Base-by-base conservation (phyloP, 1,140 invertebrate species). In the Mesaphorura yosii region DNA sequence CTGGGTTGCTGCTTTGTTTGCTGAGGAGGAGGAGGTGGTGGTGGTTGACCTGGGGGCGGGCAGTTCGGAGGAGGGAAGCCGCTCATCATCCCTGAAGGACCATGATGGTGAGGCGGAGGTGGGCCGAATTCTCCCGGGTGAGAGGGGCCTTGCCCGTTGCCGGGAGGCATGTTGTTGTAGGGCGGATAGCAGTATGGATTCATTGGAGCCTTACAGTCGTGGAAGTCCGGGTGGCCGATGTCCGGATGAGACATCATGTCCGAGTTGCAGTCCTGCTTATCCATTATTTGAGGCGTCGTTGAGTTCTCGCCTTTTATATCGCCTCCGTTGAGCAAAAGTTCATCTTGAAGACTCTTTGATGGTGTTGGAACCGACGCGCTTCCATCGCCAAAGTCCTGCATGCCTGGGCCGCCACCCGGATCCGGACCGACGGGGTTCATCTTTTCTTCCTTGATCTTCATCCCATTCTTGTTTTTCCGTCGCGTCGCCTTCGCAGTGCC, bases 1-100 rank as follows among this genome's bases (percentile, higher is more conserved):
- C 79, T 81, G 51, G 84, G 79, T 68, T 86, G 83, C 69, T 88
- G 86, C 62, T 75, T 80, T 22, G 57, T 62, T 1, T 50, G 27
- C 4, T 38, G 29, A n/a, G 44, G 53, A 14, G 48, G 48, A 6
- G 40, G 44, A 1, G 48, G 53, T 7, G 40, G 49, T 2, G 50
- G 48, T 20, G 50, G 49, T 6, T 19, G 4, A 19, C 23, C 20
- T 19, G 48, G 54, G 19, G 39, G 28, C 20, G 26, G 45, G n/a
- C n/a, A n/a, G n/a, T n/a, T n/a, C n/a, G n/a, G n/a, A n/a, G n/a
- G n/a, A 40, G 6, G 31, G 34, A 26, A 29, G 10, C 51, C 48
- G 10, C 51, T 42, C 54, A 57, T 57, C 58, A 60, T 56, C n/a
- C n/a, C n/a, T 12, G 48, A 20, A 41, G 39, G 39, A 6, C 48